Base-by-base conservation (phyloP, 2,797 vertebrate genomes). In the Chloroceryle inda region DNA sequence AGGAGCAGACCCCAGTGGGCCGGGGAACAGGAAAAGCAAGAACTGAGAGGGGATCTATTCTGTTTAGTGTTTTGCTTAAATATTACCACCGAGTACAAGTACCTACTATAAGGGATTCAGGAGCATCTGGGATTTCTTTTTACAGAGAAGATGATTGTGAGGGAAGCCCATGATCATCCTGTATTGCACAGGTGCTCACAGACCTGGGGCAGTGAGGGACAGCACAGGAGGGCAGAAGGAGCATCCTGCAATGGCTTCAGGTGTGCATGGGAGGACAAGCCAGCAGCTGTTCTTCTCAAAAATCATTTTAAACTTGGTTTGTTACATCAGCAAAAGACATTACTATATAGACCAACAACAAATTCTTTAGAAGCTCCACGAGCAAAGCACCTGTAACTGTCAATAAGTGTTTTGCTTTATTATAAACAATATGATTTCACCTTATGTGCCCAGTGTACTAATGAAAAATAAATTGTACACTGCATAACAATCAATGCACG, bases 61-160 rank as follows among this genome's bases (percentile, higher is more conserved):
- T 45, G 22, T 35, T 67, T 13, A 38, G 14, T 11, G 20, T 40
- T 85, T 63, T 18, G 9, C 20, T 33, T 63, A 63, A 62, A n/a
- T 44, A 31, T 27, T 14, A 10, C 0, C 22, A 14, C 62, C 29
- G 40, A 90, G 33, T 31, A 50, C 31, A 85, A 56, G 23, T 63
- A 79, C 9, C 44, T 0, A 0, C 49, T 35, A 9, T 56, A 71
- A 75, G 9, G 14, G 62, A 72, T 26, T 21, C 9, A 53, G 8
- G 12, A 1, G 0, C 0, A 0, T 40, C 8, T 0, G 0, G 15
- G 24, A 49, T 44, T 7, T 3, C 14, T n/a, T 79, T 53, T 63
- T 11, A 49, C 0, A 2, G 56, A 37, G 66, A n/a, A 24, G 31
- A 42, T 29, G 27, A 27, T 6, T 12, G 31, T 20, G 12, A 62